These are phyloP conservation scores for Drosophila jambulina DNA, from an alignment of 1,140 invertebrate species.

Conservation along the genomic window DNA sequence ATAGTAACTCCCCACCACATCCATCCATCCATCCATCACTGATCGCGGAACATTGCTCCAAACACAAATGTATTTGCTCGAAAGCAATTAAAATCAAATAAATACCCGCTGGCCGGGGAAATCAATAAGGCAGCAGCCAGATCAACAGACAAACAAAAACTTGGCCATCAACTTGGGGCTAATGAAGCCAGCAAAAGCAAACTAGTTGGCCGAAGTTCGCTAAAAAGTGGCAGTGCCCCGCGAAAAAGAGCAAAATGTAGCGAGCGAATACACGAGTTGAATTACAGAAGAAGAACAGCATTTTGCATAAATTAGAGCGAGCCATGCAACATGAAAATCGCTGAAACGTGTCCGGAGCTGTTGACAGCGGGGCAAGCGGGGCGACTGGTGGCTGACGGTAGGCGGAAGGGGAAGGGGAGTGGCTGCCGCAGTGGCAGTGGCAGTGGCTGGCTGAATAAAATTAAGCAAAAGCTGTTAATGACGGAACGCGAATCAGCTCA, in stretches of 20 bases:
- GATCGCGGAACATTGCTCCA: neutral
- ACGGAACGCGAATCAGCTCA: slow-evolving; percentile 52
- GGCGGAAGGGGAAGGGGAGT: neutral
- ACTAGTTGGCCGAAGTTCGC: slow-evolving; percentile 36
- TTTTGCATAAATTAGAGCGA: slow-evolving; percentile 80
- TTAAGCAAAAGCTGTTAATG: slow-evolving; percentile 80
- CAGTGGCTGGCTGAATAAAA: slow-evolving; percentile 60
- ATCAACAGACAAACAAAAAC: slow-evolving; percentile 21
- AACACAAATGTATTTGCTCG: slow-evolving; percentile 12
- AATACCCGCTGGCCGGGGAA: slow-evolving; percentile 28
- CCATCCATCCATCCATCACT: neutral
- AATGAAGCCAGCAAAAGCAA: slow-evolving; percentile 42
- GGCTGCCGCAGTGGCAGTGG: neutral
- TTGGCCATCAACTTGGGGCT: slow-evolving; percentile 56
- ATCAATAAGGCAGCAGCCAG: slow-evolving; percentile 36
- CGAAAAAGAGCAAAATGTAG: slow-evolving; percentile 26
- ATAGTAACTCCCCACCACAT: neutral
- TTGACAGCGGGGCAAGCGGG: slow-evolving; percentile 52
- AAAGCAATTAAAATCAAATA: slow-evolving; percentile 45
- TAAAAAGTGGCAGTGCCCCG: slow-evolving; percentile 11
- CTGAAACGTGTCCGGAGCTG: slow-evolving; percentile 72
- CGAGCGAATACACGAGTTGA: slow-evolving; percentile 31
- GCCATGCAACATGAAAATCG: slow-evolving; percentile 77
- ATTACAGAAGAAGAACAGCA: slow-evolving; percentile 72
- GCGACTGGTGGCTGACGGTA: neutral